Evolutionary conservation across 2,797 vertebrate species (phyloP), one percentile per base, ranked within the genome.

Genomic region (Octomys mimax): DNA sequence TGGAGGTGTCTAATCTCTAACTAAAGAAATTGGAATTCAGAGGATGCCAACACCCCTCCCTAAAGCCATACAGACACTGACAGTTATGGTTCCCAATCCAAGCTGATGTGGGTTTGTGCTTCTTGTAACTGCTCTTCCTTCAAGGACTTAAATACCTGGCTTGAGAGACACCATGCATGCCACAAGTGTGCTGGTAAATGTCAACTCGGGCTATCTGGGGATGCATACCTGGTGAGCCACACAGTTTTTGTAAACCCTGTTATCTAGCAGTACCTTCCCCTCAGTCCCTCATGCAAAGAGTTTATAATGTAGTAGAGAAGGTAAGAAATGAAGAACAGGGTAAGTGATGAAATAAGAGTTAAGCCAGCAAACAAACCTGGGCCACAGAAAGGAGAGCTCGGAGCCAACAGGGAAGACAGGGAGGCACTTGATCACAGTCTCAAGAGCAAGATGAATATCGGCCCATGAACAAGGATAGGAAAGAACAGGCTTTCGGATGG

Each of bases 21-120:
- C 82, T 75, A 91, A 92, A 78, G 87, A 64, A 91, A 73, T 13
- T 59, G 73, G 64, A 93, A 2, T 64, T 92, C 70, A 71, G 90
- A 92, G 71, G 64, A 18, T 83, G 64, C n/a, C 82, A 92, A 94
- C 64, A 36, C 77, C 85, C 85, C 77, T 54, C 12, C 64, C 75
- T 52, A 68, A 94, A 39, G 68, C 21, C 92, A 81, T 94, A 86
- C 71, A 80, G 68, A 62, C 86, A 91, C 61, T 28, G 61, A n/a
- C 19, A 21, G 33, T 68, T 91, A 68, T 13, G 52, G 52, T 59
- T 92, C 42, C 61, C 80, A 92, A 86, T n/a, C 79, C 22, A 64
- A 92, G 84, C 70, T 68, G 81, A 85, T 21, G 1, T 28, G 77
- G 71, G 39, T 36, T 42, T 70, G 0, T 64, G 61, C n/a, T 88